A percentile compares a stretch with the other conserved stretches of the same genome.
Conservation (phyloP, 2,888 invertebrate genomes). For the Eilema depressum region DNA sequence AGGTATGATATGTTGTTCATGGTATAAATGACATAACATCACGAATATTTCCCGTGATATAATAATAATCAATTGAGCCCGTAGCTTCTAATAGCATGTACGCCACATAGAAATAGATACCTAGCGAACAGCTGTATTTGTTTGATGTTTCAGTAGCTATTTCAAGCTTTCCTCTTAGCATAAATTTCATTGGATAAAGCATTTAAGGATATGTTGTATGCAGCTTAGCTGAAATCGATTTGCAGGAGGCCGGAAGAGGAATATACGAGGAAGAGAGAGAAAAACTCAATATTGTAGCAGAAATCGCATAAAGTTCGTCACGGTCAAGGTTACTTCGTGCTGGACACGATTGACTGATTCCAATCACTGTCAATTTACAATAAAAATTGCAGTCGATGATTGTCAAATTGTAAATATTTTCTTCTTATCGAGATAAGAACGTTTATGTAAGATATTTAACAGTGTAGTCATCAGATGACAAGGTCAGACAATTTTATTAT, state of each 20-base stretch:
- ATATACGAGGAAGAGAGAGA: slow-evolving; percentile 54
- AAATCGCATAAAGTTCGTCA: slow-evolving; percentile 64
- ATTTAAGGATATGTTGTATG: slow-evolving; percentile 7
- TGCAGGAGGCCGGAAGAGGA: slow-evolving; percentile 57
- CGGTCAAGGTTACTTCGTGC: slow-evolving; percentile 78
- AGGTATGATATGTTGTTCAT: slow-evolving; percentile 22
- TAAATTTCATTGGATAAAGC: background rate
- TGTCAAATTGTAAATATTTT: slow-evolving; percentile 12
- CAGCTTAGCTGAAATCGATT: slow-evolving; percentile 64
- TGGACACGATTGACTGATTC: slow-evolving; percentile 64
- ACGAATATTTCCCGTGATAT: slow-evolving; percentile 16
- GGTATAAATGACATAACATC: slow-evolving; percentile 1
- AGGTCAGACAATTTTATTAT: background rate
- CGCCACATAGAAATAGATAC: background rate
- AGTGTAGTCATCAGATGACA: background rate
- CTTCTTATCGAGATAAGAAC: slow-evolving; percentile 8
- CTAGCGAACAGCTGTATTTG: background rate
- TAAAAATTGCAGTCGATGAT: slow-evolving; percentile 29
- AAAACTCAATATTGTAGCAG: slow-evolving; percentile 61
- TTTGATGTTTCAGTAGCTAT: background rate
- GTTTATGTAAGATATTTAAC: background rate
- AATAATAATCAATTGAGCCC: slow-evolving; percentile 19
- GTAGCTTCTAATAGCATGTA: background rate
- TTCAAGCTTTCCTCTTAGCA: background rate
- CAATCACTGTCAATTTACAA: slow-evolving; percentile 57